phyloP scores from a whole-genome alignment of 2,113 vertebrate species.

The Cheilinus undulatus region DNA sequence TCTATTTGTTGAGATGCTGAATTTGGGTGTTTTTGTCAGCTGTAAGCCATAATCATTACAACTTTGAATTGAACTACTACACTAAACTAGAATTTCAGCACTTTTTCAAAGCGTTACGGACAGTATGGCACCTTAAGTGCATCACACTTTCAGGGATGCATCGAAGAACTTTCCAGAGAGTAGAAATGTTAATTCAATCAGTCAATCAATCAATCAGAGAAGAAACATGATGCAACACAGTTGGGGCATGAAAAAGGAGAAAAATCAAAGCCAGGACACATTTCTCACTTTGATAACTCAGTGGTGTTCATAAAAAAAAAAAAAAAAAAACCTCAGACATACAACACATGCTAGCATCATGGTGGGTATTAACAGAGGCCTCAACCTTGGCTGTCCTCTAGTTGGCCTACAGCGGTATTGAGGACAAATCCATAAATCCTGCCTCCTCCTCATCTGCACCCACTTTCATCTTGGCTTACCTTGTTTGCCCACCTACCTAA shows the following conservation, averaged over 20 bases:
- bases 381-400: constrained; percentile 31
- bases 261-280: constrained; percentile 11
- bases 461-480: constrained; percentile 64
- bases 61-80: too few relatives aligned
- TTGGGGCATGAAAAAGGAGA: not conserved
- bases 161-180: constrained; percentile 20
- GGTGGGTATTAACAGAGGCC: not conserved
- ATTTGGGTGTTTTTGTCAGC: too few relatives aligned
- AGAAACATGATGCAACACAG: not conserved
- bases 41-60: too few relatives aligned
- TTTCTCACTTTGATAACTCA: not conserved
- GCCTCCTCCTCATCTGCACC: constrained; percentile 40
- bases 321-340: not conserved
- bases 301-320: not conserved
- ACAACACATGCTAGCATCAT: constrained; percentile 3
- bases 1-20: too few relatives aligned
- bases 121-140: not conserved
- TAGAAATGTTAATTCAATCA: constrained; percentile 18
- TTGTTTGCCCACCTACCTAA: constrained; percentile 60
- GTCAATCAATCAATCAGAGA: constrained; percentile 28
- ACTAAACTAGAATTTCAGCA: not conserved
- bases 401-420: constrained; percentile 1
- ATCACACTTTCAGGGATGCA: not conserved
- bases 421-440: constrained; percentile 52
- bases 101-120: not conserved